A percentile compares a stretch with the other conserved stretches of the same genome.
These are phyloP conservation scores for Luffia ferchaultella DNA, from an alignment of 2,888 invertebrate genomes.

Conservation along the genomic window DNA sequence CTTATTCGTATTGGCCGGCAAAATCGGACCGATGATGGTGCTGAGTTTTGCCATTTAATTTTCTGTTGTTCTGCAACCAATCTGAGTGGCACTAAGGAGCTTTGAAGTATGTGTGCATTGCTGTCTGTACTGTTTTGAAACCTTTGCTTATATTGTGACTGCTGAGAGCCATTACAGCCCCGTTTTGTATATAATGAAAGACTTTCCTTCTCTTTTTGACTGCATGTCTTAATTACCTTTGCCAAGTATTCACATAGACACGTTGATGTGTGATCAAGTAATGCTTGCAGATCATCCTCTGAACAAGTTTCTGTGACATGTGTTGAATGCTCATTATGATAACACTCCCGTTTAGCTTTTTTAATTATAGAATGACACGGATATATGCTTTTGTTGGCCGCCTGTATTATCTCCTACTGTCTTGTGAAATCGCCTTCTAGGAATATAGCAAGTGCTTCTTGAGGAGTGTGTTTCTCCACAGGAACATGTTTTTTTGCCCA, in stretches of 20 bases:
- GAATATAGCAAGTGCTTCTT: slow-evolving; percentile 14
- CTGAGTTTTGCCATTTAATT: slow-evolving; percentile 10
- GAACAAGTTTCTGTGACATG: slow-evolving; percentile 5
- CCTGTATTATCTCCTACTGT: slow-evolving; percentile 12
- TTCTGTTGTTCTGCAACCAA: no score
- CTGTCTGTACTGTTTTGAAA: slow-evolving; percentile 3
- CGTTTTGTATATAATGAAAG: no score
- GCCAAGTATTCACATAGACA: background rate
- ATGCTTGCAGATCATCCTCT: slow-evolving; percentile 5
- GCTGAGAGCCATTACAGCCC: slow-evolving; percentile 11
- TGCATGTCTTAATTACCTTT: background rate
- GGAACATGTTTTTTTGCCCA: no score
- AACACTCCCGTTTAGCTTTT: slow-evolving; percentile 8
- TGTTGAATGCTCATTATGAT: slow-evolving; percentile 1
- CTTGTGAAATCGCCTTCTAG: slow-evolving; percentile 16
- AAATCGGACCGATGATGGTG: slow-evolving; percentile 8
- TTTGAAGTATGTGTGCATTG: slow-evolving; percentile 8
- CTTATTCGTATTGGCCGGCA: slow-evolving; percentile 10
- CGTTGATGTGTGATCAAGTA: slow-evolving; percentile 5
- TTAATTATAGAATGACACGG: slow-evolving; percentile 11
- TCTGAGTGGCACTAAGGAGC: slow-evolving; percentile 7
- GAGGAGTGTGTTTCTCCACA: slow-evolving; percentile 5
- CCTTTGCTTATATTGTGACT: slow-evolving; percentile 4
- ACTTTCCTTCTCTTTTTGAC: background rate
- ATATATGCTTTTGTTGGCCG: slow-evolving; percentile 6